Evolutionary conservation across 1,140 invertebrate genomes (phyloP), one percentile per base, ranked within the genome.

Genomic region (Drosophila carrolli): DNA sequence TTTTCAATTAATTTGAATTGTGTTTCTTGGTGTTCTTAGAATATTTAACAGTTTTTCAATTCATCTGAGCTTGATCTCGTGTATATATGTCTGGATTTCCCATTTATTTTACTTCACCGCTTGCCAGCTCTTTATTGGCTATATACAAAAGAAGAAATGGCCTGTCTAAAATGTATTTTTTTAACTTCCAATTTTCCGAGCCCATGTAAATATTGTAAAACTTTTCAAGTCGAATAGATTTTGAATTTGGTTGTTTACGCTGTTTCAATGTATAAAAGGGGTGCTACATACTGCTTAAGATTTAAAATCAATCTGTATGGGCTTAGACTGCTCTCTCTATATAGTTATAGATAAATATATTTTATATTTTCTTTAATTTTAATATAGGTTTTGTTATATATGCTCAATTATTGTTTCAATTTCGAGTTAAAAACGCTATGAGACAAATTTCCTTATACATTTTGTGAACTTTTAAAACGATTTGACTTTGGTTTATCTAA

Each of bases 321-420:
- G 80, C 71, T 78, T 79, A 70, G 67, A 79, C 56, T 75, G 71
- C 75, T 70, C 72, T 60, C 67, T 75, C 56, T 74, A 68, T 86
- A 86, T 80, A 83, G 53, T 75, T 83, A 63, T 78, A 71, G 70
- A 80, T 71, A 78, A 76, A 75, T 78, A 78, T 78, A 77, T 81
- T 61, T 81, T 75, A 50, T 81, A 38, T 41, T 66, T 43, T 65
- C n/a, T 71, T 54, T 27, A 65, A 58, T 58, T 48, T 29, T 61
- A 40, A 27, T 70, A 71, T 71, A 57, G 65, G 65, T 71, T 75
- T 81, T 73, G 66, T 58, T 78, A 81, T 77, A 75, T 88, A 65
- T 71, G 82, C 78, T 86, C 75, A 83, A 79, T 82, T 85, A 88
- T 88, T 86, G 72, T 86, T 82, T 86, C 74, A 68, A 81, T 84